Conservation (phyloP, 1,140 invertebrate genomes). For the Theocolax elegans region DNA sequence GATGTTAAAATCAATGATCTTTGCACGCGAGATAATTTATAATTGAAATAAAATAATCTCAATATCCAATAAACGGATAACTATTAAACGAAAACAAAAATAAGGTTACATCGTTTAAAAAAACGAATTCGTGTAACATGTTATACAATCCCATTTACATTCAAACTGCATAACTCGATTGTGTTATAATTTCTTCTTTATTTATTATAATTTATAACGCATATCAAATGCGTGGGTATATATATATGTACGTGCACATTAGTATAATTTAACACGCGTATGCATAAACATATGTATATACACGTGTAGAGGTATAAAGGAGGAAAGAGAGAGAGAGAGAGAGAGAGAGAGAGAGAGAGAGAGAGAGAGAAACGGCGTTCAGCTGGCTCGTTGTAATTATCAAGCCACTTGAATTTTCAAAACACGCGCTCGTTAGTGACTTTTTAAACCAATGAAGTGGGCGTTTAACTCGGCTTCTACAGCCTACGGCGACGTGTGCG, state of each 20-base stretch:
- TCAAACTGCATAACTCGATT: no score
- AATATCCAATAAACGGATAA: no score
- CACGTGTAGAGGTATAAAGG: not conserved
- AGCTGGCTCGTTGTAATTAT: constrained; percentile 27
- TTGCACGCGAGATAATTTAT: no score
- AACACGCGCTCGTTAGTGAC: constrained; percentile 34
- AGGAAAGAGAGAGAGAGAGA: not conserved
- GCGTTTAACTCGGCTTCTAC: constrained; percentile 17
- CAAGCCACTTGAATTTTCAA: constrained; percentile 37
- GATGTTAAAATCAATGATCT: no score
- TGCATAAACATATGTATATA: not conserved
- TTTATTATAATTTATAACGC: no score
- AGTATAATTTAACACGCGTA: not conserved
- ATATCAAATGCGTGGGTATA: no score
- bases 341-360: not conserved
- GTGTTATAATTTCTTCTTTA: no score
- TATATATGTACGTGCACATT: not conserved
- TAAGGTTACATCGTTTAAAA: no score
- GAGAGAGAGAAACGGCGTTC: constrained; percentile 2
- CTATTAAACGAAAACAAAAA: no score
- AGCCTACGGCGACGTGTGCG: not conserved
- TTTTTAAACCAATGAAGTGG: constrained; percentile 31
- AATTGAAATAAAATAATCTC: no score
- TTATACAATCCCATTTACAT: no score
- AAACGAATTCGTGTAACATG: no score